Evolutionary conservation across 2,797 vertebrate species (phyloP).

Genomic region (Euthynnus affinis): DNA sequence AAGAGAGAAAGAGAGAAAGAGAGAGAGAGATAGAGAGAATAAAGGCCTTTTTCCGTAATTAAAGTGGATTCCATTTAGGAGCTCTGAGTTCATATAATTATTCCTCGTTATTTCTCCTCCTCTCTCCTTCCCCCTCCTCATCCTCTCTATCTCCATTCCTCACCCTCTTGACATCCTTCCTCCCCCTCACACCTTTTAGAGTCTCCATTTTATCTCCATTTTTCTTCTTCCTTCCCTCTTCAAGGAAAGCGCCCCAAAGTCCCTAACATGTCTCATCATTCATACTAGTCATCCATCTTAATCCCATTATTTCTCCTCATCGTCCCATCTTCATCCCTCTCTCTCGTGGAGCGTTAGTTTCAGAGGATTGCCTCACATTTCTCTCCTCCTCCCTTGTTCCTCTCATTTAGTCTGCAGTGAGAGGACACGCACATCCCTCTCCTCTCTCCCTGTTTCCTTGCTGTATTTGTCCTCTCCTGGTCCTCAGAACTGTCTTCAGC

Average conservation of each 20-base stretch:
- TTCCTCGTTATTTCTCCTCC: conserved; percentile 74
- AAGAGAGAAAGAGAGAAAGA: conserved; percentile 25
- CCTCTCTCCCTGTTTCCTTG: conserved; percentile 35
- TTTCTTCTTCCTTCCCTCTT: conserved; percentile 59
- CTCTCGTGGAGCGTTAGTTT: conserved; percentile 47
- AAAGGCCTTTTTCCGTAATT: conserved; percentile 82
- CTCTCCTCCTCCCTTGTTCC: conserved; percentile 43
- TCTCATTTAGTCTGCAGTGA: conserved; percentile 56
- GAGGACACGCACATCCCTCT: conserved; percentile 20
- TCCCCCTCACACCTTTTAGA: conserved; percentile 75
- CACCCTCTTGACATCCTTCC: conserved; percentile 70
- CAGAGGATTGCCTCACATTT: conserved; percentile 59
- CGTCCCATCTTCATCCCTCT: conserved; percentile 46
- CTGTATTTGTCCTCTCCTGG: conserved; percentile 38
- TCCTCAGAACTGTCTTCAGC: conserved; percentile 75
- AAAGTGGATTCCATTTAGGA: conserved; percentile 82
- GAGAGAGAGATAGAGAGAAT: conserved; percentile 49
- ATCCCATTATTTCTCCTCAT: conserved; percentile 65
- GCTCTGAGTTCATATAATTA: conserved; percentile 81
- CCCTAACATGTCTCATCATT: conserved; percentile 70
- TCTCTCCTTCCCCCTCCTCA: conserved; percentile 50
- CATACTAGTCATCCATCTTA: conserved; percentile 65
- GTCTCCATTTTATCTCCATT: conserved; percentile 64
- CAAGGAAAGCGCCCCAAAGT: conserved; percentile 70
- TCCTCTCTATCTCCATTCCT: conserved; percentile 66